Percentiles rank a stretch among this genome's conserved stretches.
Conservation (phyloP, 1,140 invertebrate species). For the Mya arenaria region DNA sequence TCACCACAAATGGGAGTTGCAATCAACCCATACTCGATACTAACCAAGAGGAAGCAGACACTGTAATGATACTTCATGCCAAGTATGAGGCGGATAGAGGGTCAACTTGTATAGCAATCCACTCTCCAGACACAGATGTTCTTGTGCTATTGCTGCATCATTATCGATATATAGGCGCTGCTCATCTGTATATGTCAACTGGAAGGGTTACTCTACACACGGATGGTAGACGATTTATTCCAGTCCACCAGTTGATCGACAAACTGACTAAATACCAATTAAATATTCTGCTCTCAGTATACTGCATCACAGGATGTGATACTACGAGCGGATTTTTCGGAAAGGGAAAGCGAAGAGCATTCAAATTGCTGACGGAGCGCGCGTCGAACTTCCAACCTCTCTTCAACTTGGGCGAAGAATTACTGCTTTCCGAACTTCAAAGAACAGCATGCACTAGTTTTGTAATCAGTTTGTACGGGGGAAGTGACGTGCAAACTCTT, state of each 20-base stretch:
- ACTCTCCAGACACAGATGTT: slow-evolving; percentile 15
- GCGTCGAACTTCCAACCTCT: too few species aligned
- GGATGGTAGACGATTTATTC: slow-evolving; percentile 18
- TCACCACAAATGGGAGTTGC: not conserved
- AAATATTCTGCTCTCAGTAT: slow-evolving; percentile 24
- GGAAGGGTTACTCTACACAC: slow-evolving; percentile 2
- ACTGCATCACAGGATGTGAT: slow-evolving; percentile 35
- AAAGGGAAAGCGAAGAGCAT: slow-evolving; percentile 20
- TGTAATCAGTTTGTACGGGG: too few species aligned
- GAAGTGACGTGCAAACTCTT: too few species aligned
- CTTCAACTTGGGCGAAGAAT: too few species aligned
- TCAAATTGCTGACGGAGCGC: slow-evolving; percentile 6
- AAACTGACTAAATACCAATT: not conserved
- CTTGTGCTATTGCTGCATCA: slow-evolving; percentile 15
- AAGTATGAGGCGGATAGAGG: slow-evolving; percentile 1
- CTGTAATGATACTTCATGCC: slow-evolving; percentile 20
- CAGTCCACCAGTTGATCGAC: not conserved
- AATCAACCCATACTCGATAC: slow-evolving; percentile 56
- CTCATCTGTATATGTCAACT: not conserved
- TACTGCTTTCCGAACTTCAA: too few species aligned
- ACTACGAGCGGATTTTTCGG: slow-evolving; percentile 22
- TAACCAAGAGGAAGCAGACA: not conserved
- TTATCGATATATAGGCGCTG: not conserved
- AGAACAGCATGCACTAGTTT: too few species aligned
- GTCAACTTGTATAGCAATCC: not conserved